Evolutionary conservation across 2,113 vertebrate genomes (phyloP).

Genomic region (Pollachius pollachius): DNA sequence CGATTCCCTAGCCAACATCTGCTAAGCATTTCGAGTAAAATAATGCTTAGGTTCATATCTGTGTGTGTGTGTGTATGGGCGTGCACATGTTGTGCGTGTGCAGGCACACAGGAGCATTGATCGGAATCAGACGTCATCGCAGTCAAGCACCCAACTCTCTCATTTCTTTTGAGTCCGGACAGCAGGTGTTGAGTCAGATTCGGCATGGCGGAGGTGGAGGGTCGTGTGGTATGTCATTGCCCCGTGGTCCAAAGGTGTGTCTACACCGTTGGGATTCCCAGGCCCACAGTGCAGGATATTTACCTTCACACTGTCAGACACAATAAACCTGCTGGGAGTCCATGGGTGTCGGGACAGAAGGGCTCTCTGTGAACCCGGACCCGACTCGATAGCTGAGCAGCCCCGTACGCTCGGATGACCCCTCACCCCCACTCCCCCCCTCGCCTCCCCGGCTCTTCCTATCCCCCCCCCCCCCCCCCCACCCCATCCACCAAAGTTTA

Average conservation of each 20-base stretch:
- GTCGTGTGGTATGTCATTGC: neutral
- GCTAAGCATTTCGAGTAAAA: constrained; percentile 25
- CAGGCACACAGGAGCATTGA: neutral
- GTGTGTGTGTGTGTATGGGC: neutral
- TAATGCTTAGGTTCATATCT: constrained; percentile 9
- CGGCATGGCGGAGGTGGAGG: neutral
- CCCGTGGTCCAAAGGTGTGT: neutral
- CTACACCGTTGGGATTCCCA: constrained; percentile 20
- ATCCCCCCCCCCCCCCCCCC: neutral
- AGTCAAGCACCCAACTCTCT: too few relatives aligned
- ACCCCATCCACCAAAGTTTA: constrained; percentile 45
- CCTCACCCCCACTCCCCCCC: constrained; percentile 27
- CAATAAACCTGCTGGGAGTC: constrained; percentile 39
- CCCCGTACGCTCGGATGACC: constrained; percentile 16
- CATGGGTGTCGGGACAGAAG: constrained; percentile 16
- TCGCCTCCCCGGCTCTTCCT: constrained; percentile 41
- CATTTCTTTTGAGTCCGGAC: too few relatives aligned
- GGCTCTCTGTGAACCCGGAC: constrained; percentile 42
- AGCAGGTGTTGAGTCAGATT: too few relatives aligned
- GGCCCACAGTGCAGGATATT: constrained; percentile 50
- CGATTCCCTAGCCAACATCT: constrained; percentile 27
- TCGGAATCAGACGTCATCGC: neutral
- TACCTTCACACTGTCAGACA: constrained; percentile 40
- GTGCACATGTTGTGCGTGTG: constrained; percentile 7
- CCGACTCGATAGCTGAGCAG: constrained; percentile 14